Evolutionary conservation across 64 coral and sea anemone species (phyloP).

Genomic region (Acropora yongei): DNA sequence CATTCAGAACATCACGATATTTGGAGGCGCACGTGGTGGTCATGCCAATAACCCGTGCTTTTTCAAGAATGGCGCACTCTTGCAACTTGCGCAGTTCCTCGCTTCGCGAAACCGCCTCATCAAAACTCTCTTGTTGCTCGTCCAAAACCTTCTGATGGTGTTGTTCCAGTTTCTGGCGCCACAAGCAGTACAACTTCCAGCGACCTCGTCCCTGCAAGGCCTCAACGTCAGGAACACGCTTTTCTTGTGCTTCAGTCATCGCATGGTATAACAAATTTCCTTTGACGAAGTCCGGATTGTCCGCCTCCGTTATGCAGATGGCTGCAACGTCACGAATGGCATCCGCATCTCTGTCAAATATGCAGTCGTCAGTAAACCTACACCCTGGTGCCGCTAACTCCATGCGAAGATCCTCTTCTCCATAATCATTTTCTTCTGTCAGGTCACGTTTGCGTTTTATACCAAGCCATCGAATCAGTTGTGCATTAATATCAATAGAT

Average conservation of each 20-base stretch:
- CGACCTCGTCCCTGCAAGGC: neutral
- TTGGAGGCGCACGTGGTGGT: constrained; percentile 85
- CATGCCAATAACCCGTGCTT: constrained; percentile 76
- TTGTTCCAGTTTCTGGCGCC: constrained; percentile 60
- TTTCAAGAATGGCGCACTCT: constrained; percentile 51
- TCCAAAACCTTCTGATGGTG: neutral
- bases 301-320: neutral
- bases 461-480: constrained; percentile 63
- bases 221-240: neutral
- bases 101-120: neutral
- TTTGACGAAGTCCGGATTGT: constrained; percentile 10
- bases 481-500: neutral
- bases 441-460: neutral
- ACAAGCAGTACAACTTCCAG: constrained; percentile 76
- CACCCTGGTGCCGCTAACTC: neutral
- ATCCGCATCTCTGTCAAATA: neutral
- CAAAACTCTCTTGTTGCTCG: constrained; percentile 31
- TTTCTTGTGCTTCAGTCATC: constrained; percentile 19
- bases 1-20: constrained; percentile 55
- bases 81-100: constrained; percentile 14
- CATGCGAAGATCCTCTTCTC: constrained; percentile 4
- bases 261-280: constrained; percentile 16
- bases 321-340: neutral
- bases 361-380: neutral
- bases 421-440: neutral